A percentile compares a stretch with the other conserved stretches of the same genome.
Evolutionary conservation across 2,113 vertebrate species (phyloP).

Genomic region (Bettongia penicillata): DNA sequence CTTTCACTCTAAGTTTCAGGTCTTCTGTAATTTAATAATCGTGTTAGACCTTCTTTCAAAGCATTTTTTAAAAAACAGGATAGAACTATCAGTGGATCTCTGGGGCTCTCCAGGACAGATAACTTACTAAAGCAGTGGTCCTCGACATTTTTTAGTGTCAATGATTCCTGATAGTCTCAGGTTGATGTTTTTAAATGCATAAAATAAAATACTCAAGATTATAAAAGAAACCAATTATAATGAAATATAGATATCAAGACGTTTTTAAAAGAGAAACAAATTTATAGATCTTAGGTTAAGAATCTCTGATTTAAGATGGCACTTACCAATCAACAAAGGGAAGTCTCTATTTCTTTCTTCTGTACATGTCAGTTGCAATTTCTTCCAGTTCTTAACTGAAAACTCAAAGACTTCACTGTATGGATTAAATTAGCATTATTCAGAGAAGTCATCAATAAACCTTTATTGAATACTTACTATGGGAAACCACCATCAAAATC

Average conservation of each 20-base stretch:
- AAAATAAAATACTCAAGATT: too few species aligned
- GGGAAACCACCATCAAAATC: not conserved
- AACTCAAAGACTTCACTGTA: not conserved
- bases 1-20: not conserved
- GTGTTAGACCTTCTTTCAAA: not conserved
- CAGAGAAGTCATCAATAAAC: not conserved
- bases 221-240: not conserved
- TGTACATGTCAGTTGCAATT: not conserved
- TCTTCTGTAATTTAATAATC: not conserved
- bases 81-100: too few species aligned
- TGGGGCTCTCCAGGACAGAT: not conserved
- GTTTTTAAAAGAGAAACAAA: not conserved
- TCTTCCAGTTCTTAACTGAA: not conserved
- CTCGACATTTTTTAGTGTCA: not conserved
- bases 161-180: not conserved
- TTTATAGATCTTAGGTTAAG: not conserved
- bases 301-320: not conserved
- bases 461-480: not conserved
- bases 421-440: not conserved
- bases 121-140: not conserved
- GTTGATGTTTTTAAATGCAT: not conserved
- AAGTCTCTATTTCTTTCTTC: not conserved
- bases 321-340: not conserved
- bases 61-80: not conserved
- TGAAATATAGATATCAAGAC: not conserved